Conservation (phyloP, 2,797 vertebrate species). For the Spondyliosoma cantharus region DNA sequence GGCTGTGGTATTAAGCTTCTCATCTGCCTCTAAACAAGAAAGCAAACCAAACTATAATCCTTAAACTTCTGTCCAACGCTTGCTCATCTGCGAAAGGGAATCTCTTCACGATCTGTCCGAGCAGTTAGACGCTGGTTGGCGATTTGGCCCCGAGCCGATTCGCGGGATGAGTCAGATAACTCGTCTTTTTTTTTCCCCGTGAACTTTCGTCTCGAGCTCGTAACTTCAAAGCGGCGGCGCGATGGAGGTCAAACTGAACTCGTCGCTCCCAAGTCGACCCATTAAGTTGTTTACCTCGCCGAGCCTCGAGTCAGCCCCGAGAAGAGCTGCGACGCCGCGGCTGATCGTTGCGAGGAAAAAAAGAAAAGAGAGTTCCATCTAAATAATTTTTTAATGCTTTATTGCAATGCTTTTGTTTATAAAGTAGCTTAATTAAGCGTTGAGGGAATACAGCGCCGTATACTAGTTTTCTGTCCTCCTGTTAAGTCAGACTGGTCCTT, state of each 20-base stretch:
- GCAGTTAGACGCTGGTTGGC: not conserved
- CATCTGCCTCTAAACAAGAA: too few species aligned
- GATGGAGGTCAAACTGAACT: conserved; percentile 22
- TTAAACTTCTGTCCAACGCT: not conserved
- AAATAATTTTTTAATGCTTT: not conserved
- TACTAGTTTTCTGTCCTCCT: not conserved
- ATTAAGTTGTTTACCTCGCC: conserved; percentile 46
- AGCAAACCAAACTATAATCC: not conserved
- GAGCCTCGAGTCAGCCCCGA: conserved; percentile 5
- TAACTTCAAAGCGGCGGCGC: conserved; percentile 15
- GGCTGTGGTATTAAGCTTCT: not conserved
- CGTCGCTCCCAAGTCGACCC: conserved; percentile 30
- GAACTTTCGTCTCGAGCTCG: conserved; percentile 6
- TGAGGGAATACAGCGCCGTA: conserved; percentile 25
- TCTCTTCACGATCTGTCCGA: not conserved
- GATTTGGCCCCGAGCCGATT: not conserved
- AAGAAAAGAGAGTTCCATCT: not conserved
- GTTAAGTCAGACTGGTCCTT: not conserved
- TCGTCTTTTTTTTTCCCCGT: not conserved
- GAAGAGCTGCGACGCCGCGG: not conserved
- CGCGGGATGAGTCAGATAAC: not conserved
- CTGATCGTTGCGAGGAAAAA: not conserved
- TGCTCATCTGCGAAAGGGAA: not conserved
- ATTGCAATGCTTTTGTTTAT: conserved; percentile 11
- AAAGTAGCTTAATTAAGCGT: conserved; percentile 31